Base-by-base conservation (phyloP, 2,888 invertebrate genomes). In the Halocaridina rubra region DNA sequence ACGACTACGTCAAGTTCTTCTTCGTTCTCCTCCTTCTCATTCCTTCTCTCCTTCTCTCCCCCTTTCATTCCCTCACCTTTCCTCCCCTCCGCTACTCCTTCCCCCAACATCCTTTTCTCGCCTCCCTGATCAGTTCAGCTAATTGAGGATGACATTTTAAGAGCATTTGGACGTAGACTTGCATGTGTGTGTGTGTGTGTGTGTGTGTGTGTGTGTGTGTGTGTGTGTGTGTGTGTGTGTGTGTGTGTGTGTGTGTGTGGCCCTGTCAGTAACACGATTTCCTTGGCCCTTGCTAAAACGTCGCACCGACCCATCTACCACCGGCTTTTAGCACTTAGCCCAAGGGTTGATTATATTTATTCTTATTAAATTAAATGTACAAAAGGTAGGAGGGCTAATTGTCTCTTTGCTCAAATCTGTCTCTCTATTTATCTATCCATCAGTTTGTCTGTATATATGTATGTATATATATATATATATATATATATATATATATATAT, bases 61-160 rank as follows among this genome's bases (percentile, higher is more conserved):
- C 71, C 13, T 19, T 69, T 10, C 30, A 16, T 29, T 1, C 39
- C n/a, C 74, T 16, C 39, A 33, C 2, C 19, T 13, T 39, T 1
- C 10, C 46, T 27, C 30, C 24, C 30, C 13, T 53, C 13, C 57
- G n/a, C 77, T 19, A 16, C 29, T 3, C 53, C 59, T n/a, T 3
- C 59, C 57, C n/a, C 30, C 29, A 2, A 32, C 32, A n/a, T n/a
- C 77, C 24, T 39, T n/a, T 33, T 22, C 39, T 1, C 39, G 24
- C 27, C 32, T 72, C 74, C 39, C 64, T 39, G 33, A 64, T 78
- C 64, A 22, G 67, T 32, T 16, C 32, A 13, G 27, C 78, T 64
- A 78, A 67, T 78, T 64, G 32, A 33, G 39, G 30, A 32, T 67
- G 78, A 39, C 59, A 61, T 39, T 78, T 22, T 64, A 78, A 64